Percentiles rank a stretch among this genome's conserved stretches.
phyloP scores from a whole-genome alignment of 1,140 invertebrate genomes.

The Drosophila mayri region DNA sequence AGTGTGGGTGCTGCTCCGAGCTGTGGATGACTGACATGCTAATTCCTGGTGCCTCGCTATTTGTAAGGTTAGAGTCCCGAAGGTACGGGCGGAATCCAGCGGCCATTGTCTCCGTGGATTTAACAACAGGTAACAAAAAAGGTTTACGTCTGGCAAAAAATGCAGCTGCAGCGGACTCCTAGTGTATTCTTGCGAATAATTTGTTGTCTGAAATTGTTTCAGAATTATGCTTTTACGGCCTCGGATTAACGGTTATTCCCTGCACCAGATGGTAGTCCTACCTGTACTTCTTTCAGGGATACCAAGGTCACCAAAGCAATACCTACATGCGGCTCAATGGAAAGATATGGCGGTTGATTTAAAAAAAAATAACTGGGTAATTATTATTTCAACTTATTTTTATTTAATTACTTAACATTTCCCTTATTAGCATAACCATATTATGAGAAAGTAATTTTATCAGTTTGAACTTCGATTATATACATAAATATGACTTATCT shows the following conservation, averaged over 20 bases:
- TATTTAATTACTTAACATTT: no score
- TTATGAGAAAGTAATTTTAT: no score
- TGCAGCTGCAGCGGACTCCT: constrained; percentile 26
- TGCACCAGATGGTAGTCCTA: constrained; percentile 57
- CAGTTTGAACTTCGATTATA: no score
- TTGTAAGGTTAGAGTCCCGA: constrained; percentile 36
- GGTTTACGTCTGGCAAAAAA: constrained; percentile 6
- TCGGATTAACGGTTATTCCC: constrained; percentile 58
- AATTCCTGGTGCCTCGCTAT: constrained; percentile 28
- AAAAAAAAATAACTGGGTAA: not conserved
- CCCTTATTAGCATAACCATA: no score
- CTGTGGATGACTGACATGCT: constrained; percentile 42
- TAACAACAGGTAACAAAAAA: constrained; percentile 45
- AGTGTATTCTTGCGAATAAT: constrained; percentile 27
- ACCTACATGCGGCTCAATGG: not conserved
- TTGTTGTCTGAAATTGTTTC: not conserved
- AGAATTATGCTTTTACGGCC: constrained; percentile 52
- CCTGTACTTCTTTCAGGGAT: constrained; percentile 34
- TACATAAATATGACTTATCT: no score
- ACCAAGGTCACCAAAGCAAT: constrained; percentile 5
- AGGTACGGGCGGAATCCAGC: constrained; percentile 19
- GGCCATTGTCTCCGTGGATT: constrained; percentile 33
- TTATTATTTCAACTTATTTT: no score
- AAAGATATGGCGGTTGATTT: not conserved
- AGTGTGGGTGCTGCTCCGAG: constrained; percentile 1